Base-by-base conservation (phyloP, 2,888 invertebrate species). In the Odontothrips loti region DNA sequence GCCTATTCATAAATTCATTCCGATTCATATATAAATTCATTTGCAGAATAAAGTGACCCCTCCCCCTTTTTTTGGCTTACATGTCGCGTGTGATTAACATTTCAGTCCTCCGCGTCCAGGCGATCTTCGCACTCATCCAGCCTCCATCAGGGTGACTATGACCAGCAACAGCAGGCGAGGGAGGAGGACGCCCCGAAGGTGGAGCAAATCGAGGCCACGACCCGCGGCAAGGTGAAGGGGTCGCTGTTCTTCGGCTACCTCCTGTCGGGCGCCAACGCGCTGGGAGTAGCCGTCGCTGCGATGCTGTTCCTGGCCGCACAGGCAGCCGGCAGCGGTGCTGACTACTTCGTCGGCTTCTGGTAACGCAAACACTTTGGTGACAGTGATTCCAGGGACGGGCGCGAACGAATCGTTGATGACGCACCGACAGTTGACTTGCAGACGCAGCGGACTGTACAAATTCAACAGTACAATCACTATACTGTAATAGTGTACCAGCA, bases 291-390 rank as follows among this genome's bases (percentile, higher is more conserved):
- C 8, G 23, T 79, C 47, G 15, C 79, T 23, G 9, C 20, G 23
- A 15, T 47, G 8, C 86, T 91, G 47, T 91, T 91, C 84, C 79
- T 90, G 0, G 80, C 89, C 17, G 90, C 91, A 0, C 92, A 92
- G 84, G 82, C 84, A 1, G 82, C 86, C 51, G 88, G 85, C 20
- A 88, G 88, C 81, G 84, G 84, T 47, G 86, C 86, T 34, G 89
- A 89, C 83, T 87, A 84, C 82, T 88, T 87, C 84, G 84, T 88
- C 63, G 84, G 85, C 11, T 82, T 83, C 47, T 86, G 85, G 84
- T 92, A 43, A 43, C 34, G 2, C 2, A 4, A 43, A 43, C 34
- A 6, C 6, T 43, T 43, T 4, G 34, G 34, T 43, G 34, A 43
- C 6, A 4, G 34, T 43, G 6, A 43, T 43, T n/a, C n/a, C 34